Base-by-base conservation (phyloP, 2,888 invertebrate species). In the Leptinotarsa peninsularis region DNA sequence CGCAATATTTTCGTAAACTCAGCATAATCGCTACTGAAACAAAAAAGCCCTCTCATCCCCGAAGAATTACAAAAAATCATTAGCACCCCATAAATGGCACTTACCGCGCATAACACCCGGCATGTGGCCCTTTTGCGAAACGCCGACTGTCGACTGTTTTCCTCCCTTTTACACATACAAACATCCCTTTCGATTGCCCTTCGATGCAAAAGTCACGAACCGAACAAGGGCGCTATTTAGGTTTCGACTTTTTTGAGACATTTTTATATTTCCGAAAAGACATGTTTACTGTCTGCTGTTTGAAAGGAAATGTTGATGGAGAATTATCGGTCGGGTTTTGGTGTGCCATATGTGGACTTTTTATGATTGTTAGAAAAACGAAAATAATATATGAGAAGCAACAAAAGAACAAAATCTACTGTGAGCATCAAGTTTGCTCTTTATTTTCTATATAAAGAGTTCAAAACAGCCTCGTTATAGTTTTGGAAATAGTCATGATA, bases 201-300 rank as follows among this genome's bases (percentile, higher is more conserved):
- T 56, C 75, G 66, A 73, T 79, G 78, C 79, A 75, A 79, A 79
- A 78, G 79, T 79, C 79, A 79, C 77, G 79, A 78, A 78, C 71
- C 74, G 76, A 75, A 78, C 79, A 79, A 78, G 78, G 78, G 76
- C 78, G 75, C 73, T 79, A 73, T 76, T 79, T 79, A 78, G 60
- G 54, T 56, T 76, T 77, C 54, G 63, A 66, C 79, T 82, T 83
- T 84, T 83, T 81, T 80, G 79, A 76, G 80, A 82, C 79, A 82
- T 84, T 85, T 84, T 84, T 83, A 84, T 83, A 83, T 84, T 84
- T 84, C 84, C 83, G 80, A 83, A 83, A 81, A 81, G 83, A 83
- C 80, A 81, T 84, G 83, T 84, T 84, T 83, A 83, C 81, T 80
- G 76, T 70, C 75, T 75, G 69, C 72, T 69, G 54, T 70, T 66